phyloP scores from a whole-genome alignment of 2,113 vertebrate genomes.

The Neopipo cinnamomea region DNA sequence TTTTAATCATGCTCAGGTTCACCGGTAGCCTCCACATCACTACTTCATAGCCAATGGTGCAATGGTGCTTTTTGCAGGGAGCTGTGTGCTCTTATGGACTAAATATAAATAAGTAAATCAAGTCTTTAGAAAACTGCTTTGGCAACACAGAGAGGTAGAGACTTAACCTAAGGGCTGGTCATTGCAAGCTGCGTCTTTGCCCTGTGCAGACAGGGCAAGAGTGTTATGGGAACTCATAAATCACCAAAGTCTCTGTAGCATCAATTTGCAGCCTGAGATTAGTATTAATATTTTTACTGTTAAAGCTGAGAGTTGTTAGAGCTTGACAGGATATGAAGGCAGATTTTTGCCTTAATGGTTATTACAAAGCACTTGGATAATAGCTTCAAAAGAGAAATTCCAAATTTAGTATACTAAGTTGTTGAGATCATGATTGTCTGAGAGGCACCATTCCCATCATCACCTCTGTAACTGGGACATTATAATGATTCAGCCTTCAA shows the following conservation, averaged over 20 bases:
- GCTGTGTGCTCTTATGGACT: not conserved
- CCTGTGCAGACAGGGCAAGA: not conserved
- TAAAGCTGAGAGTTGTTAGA: not conserved
- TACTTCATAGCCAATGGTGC: not conserved
- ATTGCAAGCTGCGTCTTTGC: not conserved
- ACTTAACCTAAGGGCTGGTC: not conserved
- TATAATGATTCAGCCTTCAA: not conserved
- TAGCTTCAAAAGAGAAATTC: not conserved
- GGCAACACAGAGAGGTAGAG: not conserved
- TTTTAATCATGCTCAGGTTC: not conserved
- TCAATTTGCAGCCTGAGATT: constrained; percentile 15
- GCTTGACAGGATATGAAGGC: not conserved
- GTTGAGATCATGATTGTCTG: not conserved
- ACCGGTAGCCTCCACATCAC: not conserved
- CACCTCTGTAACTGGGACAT: not conserved
- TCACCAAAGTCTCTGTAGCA: not conserved
- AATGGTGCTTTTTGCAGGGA: not conserved
- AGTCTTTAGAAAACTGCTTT: not conserved
- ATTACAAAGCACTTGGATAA: not conserved
- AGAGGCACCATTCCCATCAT: not conserved
- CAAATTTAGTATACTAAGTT: not conserved
- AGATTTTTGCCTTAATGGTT: not conserved
- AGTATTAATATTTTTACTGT: constrained; percentile 24
- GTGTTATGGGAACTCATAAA: not conserved
- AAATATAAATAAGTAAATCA: not conserved